A percentile compares a stretch with the other conserved stretches of the same genome.
phyloP scores from a whole-genome alignment of 2,888 invertebrate genomes.

The Drosophila cognata region DNA sequence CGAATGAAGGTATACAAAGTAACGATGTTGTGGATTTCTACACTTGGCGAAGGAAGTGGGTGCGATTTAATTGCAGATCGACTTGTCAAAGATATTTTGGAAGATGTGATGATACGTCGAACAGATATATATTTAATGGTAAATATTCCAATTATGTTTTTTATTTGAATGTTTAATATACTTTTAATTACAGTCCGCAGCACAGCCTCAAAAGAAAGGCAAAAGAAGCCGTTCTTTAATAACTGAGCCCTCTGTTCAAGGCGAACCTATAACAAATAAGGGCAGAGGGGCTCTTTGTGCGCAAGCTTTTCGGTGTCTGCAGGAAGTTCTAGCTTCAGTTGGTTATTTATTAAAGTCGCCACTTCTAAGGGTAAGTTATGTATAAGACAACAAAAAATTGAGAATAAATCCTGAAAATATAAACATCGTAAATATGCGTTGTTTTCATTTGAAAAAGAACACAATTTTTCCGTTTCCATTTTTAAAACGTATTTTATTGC shows the following conservation, averaged over 20 bases:
- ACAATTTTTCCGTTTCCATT: background rate
- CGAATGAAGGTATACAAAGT: conserved; percentile 29
- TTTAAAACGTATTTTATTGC: background rate
- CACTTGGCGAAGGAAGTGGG: conserved; percentile 40
- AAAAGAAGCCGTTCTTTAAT: conserved; percentile 1
- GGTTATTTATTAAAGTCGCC: conserved; percentile 31
- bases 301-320: conserved; percentile 34
- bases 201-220: background rate
- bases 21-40: conserved; percentile 32
- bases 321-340: conserved; percentile 19
- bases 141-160: background rate
- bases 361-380: conserved; percentile 30
- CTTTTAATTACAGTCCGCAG: conserved; percentile 3
- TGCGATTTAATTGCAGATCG: conserved; percentile 30
- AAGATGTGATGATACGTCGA: conserved; percentile 25
- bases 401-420: background rate
- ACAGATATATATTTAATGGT: conserved; percentile 31
- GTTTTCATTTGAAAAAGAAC: background rate
- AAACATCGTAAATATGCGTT: background rate
- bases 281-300: conserved; percentile 11
- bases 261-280: background rate
- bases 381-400: background rate
- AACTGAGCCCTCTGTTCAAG: background rate
- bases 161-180: background rate
- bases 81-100: conserved; percentile 26